Conservation (phyloP, 2,797 vertebrate genomes). For the Tolypeutes matacus region DNA sequence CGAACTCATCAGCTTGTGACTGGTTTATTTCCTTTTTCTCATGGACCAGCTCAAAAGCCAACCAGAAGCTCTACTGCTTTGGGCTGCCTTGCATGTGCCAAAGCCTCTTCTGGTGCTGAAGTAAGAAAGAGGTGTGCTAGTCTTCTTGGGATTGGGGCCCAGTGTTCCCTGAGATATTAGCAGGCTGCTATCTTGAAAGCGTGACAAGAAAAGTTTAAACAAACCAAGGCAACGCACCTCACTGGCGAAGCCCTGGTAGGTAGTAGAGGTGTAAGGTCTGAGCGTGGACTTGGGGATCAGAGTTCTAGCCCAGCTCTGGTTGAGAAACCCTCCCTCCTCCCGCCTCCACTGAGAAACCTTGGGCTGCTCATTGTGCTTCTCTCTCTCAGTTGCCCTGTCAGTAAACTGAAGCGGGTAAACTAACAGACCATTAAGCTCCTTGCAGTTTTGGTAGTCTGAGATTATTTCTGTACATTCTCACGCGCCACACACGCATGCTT, state of each 20-base stretch:
- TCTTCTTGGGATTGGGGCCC: neutral
- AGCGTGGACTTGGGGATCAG: neutral
- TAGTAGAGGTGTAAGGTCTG: neutral
- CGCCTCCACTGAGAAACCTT: neutral
- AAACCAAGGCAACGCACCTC: neutral
- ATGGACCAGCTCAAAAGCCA: neutral
- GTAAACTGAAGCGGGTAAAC: neutral
- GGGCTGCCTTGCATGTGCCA: neutral
- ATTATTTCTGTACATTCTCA: neutral
- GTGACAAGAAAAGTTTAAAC: neutral
- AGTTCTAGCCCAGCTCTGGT: neutral
- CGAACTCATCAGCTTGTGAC: neutral
- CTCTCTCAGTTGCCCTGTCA: neutral
- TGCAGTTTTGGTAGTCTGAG: neutral
- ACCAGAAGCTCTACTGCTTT: neutral
- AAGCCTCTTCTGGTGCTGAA: neutral
- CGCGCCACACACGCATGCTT: accelerated
- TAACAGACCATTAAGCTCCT: neutral
- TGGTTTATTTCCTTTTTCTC: conserved; percentile 40
- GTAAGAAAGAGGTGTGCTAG: neutral
- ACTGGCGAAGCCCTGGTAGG: neutral
- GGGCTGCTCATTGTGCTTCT: neutral
- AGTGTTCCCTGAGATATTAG: neutral
- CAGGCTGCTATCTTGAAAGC: neutral
- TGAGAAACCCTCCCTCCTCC: no score